Percentiles rank a stretch among this genome's conserved stretches.
These are phyloP conservation scores for Sebastes hubbsi DNA, from an alignment of 2,797 vertebrate genomes.

Conservation along the genomic window DNA sequence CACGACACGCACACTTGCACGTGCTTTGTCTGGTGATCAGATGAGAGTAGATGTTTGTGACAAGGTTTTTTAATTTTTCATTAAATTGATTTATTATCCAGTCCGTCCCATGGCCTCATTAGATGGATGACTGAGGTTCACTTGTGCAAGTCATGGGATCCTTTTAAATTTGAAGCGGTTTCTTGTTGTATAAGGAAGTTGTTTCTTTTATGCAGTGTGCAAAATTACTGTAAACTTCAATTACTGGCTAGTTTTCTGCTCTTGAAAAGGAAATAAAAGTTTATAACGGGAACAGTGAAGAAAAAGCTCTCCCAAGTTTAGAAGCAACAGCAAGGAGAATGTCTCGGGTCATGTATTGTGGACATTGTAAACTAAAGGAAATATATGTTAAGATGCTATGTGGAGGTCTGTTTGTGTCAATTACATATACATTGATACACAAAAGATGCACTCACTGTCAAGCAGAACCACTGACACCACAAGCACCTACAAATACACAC, in stretches of 20 bases:
- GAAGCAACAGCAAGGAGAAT: not conserved
- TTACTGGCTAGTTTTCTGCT: not conserved
- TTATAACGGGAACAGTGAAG: not conserved
- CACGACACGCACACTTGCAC: not conserved
- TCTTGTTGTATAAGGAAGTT: not conserved
- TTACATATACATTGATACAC: not conserved
- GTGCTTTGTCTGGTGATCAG: not conserved
- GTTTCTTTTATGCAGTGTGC: not conserved
- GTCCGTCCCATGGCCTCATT: not conserved
- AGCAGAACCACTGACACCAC: slow-evolving; percentile 41
- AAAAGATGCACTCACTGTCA: slow-evolving; percentile 9
- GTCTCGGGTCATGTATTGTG: not conserved
- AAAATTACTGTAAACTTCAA: not conserved
- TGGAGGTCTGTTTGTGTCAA: slow-evolving; percentile 10
- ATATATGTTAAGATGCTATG: not conserved
- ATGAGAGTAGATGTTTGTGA: not conserved
- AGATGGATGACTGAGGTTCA: slow-evolving; percentile 8
- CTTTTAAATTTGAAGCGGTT: not conserved
- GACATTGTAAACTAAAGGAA: not conserved
- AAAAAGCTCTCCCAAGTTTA: not conserved
- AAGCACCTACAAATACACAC: slow-evolving; percentile 30
- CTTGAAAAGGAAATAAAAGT: not conserved
- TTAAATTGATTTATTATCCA: slow-evolving; percentile 20
- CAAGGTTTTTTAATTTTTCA: not conserved
- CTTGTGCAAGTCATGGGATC: slow-evolving; percentile 37